Conservation (phyloP, 2,888 invertebrate species). For the Caenorhabditis doughertyi region DNA sequence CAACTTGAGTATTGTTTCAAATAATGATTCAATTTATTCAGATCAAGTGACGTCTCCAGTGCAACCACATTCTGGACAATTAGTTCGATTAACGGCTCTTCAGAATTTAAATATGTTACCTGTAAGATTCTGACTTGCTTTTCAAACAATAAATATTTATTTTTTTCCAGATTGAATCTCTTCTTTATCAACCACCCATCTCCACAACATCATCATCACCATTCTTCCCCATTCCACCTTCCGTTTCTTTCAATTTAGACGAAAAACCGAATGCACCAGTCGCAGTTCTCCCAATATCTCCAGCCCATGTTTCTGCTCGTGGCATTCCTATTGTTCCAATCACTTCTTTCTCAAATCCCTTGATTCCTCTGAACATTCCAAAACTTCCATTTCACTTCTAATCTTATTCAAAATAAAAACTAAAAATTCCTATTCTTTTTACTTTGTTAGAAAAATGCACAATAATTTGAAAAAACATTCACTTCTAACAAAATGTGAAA, state of each 20-base stretch:
- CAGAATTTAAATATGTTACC: slow-evolving; percentile 61
- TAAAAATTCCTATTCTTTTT: no score
- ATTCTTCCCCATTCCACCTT: slow-evolving; percentile 18
- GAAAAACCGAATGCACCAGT: slow-evolving; percentile 27
- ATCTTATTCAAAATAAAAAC: not conserved
- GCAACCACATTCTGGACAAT: slow-evolving; percentile 37
- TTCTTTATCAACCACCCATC: slow-evolving; percentile 54
- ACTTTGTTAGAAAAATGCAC: no score
- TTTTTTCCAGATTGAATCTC: slow-evolving; percentile 46
- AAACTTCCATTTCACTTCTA: slow-evolving; percentile 3
- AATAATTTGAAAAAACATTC: slow-evolving; percentile 6
- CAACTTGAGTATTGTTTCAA: not conserved
- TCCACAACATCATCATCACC: slow-evolving; percentile 30
- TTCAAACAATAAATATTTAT: not conserved
- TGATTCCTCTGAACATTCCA: slow-evolving; percentile 23
- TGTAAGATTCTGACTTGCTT: not conserved
- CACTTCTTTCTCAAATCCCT: slow-evolving; percentile 27
- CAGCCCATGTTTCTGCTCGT: slow-evolving; percentile 52
- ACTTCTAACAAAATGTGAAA: slow-evolving; percentile 39
- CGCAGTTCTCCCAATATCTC: slow-evolving; percentile 52
- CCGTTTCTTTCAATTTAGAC: slow-evolving; percentile 31
- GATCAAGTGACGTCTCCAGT: slow-evolving; percentile 40
- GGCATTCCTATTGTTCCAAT: slow-evolving; percentile 54
- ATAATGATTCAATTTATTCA: not conserved
- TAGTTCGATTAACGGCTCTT: slow-evolving; percentile 52